Evolutionary conservation across 2,797 vertebrate species (phyloP), one percentile per base, ranked within the genome.

Genomic region (Enteromius unitaeniatus): DNA sequence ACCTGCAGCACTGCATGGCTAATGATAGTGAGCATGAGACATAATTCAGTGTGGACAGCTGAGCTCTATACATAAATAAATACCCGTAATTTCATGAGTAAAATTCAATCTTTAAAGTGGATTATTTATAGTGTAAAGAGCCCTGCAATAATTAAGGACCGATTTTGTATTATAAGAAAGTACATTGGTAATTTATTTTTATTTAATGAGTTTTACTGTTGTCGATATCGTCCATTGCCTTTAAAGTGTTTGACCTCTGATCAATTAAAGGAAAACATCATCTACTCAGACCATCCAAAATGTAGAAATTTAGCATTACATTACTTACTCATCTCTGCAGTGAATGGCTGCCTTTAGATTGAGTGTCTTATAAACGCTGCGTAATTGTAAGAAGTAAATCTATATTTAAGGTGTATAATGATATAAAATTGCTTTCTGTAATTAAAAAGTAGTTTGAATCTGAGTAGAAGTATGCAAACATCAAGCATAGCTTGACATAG

Each of bases 1-100:
- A 77, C 70, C 64, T 80, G 70, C 77, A 69, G 72, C 6, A 37
- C 51, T 68, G 45, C 73, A 70, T 55, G 60, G 58, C 23, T 60
- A 37, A 65, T 58, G 68, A 31, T 17, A 42, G 8, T 47, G 72
- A 72, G n/a, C 55, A 40, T 37, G 42, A 51, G 31, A 42, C 70
- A 65, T 26, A 74, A 65, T 47, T 17, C 31, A 65, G 3, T 75
- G 21, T 75, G 21, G 14, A 34, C 14, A 74, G 28, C 42, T 60
- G 49, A 4, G 49, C 15, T 58, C 15, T 9, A 31, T 51, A 19
- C 49, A 58, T 21, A 70, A 31, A 70, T 26, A 37, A 51, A 37
- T 40, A 11, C n/a, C 15, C 26, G 23, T 21, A 0, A 8, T 73
- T 60, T 73, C 13, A 31, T 47, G n/a, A 26, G 9, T 14, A 19